Evolutionary conservation across 2,113 vertebrate genomes (phyloP), one percentile per base, ranked within the genome.

Genomic region (Saccopteryx leptura): DNA sequence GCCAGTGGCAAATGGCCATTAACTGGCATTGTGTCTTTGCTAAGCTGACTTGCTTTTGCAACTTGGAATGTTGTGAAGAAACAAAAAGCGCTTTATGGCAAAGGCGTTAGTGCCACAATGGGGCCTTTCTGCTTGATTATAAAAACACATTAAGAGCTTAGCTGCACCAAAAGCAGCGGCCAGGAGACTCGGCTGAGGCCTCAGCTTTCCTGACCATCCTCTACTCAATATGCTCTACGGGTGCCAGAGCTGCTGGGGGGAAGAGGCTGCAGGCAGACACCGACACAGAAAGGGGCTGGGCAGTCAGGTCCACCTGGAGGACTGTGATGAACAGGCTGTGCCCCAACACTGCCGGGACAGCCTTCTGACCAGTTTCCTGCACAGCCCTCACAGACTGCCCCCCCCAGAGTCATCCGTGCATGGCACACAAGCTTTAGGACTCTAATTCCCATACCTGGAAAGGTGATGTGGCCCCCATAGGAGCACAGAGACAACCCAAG

Each of bases 21-120:
- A 61, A 76, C 9, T 88, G 95, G 91, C 4, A 97, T 90, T 98
- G 92, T 95, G 85, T 93, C 89, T 92, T n/a, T 96, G 91, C 91
- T 96, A 96, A 96, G 79, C 89, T 95, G 88, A 92, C 95, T 97
- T 94, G 94, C 93, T 96, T 94, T 61, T 94, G 87, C 91, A 94
- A 97, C 94, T 94, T 94, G 93, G 97, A 95, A 97, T 96, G 95
- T 93, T 96, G 89, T 87, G 94, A 82, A 83, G 79, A 93, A 97
- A 98, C 97, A 97, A 97, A 97, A 96, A 94, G 85, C 2, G 80
- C 97, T 97, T 97, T 97, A 96, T 97, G 80, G 88, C 78, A 87
- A 94, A 75, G 71, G 91, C 82, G 1, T 94, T 26, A 39, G 86
- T 19, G 60, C 93, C 93, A 98, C 97, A 98, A 97, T 96, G 91